Percentiles rank a stretch among this genome's conserved stretches.
Evolutionary conservation across 2,888 invertebrate species (phyloP).

Genomic region (Scaptomyza flava): DNA sequence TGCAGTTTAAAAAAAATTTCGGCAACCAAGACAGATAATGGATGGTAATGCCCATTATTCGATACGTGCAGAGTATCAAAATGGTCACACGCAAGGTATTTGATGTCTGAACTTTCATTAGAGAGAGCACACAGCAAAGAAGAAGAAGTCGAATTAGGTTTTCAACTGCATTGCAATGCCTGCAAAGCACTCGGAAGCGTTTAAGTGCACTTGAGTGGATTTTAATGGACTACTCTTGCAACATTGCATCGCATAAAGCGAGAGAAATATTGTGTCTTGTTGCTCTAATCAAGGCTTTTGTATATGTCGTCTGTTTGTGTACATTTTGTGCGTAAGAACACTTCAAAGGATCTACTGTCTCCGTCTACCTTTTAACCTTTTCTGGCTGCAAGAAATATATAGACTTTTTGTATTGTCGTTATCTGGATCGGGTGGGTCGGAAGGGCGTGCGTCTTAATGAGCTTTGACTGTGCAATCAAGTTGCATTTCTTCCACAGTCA

Average conservation of each 20-base stretch:
- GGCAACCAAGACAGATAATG: too few relatives aligned
- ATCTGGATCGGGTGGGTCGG: slow-evolving; percentile 3
- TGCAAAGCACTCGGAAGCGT: slow-evolving; percentile 74
- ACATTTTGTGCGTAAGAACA: slow-evolving; percentile 31
- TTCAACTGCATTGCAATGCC: slow-evolving; percentile 29
- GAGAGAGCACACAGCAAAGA: slow-evolving; percentile 7
- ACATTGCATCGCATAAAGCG: slow-evolving; percentile 23
- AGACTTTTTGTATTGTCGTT: slow-evolving; percentile 32
- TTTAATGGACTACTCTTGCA: slow-evolving; percentile 69
- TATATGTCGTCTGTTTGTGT: slow-evolving; percentile 28
- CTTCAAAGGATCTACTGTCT: slow-evolving; percentile 2
- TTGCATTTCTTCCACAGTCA: slow-evolving; percentile 16
- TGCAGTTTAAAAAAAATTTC: too few relatives aligned
- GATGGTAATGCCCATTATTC: neutral
- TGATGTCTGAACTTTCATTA: slow-evolving; percentile 48
- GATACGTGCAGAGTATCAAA: slow-evolving; percentile 4
- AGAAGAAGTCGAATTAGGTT: slow-evolving; percentile 25
- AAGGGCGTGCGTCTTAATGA: slow-evolving; percentile 43
- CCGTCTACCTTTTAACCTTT: neutral
- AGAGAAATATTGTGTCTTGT: slow-evolving; percentile 50
- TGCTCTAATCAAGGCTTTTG: slow-evolving; percentile 72
- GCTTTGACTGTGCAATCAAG: slow-evolving; percentile 56
- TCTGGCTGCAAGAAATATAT: neutral
- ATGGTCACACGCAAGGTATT: slow-evolving; percentile 31
- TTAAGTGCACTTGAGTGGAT: slow-evolving; percentile 80